Conservation (phyloP, 1,140 invertebrate genomes). For the Macrotrachela quadricornifera region DNA sequence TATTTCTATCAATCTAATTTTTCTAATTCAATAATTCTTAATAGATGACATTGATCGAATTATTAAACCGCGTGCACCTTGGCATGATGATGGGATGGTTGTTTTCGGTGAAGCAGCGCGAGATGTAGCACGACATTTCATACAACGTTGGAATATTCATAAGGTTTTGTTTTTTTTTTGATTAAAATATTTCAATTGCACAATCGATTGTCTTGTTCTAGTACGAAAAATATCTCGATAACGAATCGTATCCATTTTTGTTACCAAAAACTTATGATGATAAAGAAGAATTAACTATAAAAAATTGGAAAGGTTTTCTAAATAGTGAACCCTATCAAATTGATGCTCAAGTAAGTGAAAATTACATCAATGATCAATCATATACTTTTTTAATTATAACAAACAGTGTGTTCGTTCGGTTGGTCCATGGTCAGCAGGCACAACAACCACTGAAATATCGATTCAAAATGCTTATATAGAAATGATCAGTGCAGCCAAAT, state of each 20-base stretch:
- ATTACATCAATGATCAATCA: no score
- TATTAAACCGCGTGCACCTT: slow-evolving; percentile 78
- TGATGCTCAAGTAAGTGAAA: no score
- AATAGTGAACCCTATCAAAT: no score
- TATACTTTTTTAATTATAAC: no score
- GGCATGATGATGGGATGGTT: slow-evolving; percentile 79
- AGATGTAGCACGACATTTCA: slow-evolving; percentile 83
- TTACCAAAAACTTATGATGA: slow-evolving; percentile 60
- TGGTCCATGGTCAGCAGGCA: slow-evolving; percentile 69
- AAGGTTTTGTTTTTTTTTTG: no score
- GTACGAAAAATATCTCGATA: slow-evolving; percentile 38
- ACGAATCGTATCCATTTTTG: slow-evolving; percentile 57
- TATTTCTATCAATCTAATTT: no score
- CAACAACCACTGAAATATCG: slow-evolving; percentile 59
- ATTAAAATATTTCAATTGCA: no score
- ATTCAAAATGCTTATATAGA: slow-evolving; percentile 83
- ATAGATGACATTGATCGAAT: slow-evolving; percentile 63
- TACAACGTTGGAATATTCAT: slow-evolving; percentile 73
- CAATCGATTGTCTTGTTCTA: no score
- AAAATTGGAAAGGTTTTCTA: no score
- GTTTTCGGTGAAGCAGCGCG: slow-evolving; percentile 60
- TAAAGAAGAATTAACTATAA: no score
- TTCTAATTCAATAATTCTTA: no score
- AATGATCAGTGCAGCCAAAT: slow-evolving; percentile 65
- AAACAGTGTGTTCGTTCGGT: slow-evolving; percentile 45